Evolutionary conservation across 2,888 invertebrate genomes (phyloP), one percentile per base, ranked within the genome.

Genomic region (Graphium colonna): DNA sequence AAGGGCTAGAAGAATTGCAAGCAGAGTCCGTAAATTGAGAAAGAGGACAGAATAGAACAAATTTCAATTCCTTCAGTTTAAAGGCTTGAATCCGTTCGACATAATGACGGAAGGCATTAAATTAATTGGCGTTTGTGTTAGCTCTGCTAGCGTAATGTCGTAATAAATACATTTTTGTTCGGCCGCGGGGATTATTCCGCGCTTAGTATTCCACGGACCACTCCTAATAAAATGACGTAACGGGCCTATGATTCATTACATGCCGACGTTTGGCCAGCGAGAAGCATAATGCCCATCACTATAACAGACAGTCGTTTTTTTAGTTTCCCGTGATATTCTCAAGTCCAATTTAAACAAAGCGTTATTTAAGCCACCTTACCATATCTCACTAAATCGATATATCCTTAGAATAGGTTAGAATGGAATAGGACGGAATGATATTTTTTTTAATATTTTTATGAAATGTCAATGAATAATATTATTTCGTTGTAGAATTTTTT

Each of bases 211-310:
- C 52, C 36, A 42, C 36, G 10, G 47, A 46, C 47, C 46, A 42
- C 52, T 52, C 47, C 52, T 42, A 42, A 51, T 45, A 45, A 45
- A 51, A 42, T 52, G 52, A 52, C 52, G 52, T 52, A 52, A 52
- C 46, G 12, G 41, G 36, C 26, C 47, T 52, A 52, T 52, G 52
- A 52, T 47, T 52, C 52, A 52, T 52, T 52, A 36, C 46, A 43
- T 15, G 50, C 26, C 26, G 26, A 38, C 21, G 46, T 47, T 26
- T 36, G 26, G 9, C 36, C 16, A 5, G 46, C 46, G 41, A 41
- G 41, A 9, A 46, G 46, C 46, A 46, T 45, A 52, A 51, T 45
- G 15, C 17, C 45, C 17, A 33, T n/a, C 44, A 45, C 28, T 31
- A 31, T n/a, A 51, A 15, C 42, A 38, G 39, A 31, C 21, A 3